A percentile compares a stretch with the other conserved stretches of the same genome.
Conservation (phyloP, 2,113 vertebrate genomes). For the Alosa alosa region DNA sequence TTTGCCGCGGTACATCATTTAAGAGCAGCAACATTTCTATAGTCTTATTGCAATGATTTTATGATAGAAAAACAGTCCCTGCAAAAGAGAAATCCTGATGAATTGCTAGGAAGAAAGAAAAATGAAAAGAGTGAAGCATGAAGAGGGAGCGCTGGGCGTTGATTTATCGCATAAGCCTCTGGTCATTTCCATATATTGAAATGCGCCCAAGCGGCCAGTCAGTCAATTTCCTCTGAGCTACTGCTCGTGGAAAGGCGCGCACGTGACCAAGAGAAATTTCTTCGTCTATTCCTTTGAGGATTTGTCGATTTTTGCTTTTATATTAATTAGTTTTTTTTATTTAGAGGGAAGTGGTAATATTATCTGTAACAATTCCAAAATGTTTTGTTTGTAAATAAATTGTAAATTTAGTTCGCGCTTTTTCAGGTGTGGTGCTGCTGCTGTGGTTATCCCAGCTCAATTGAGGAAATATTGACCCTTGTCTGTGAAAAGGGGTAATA, state of each 20-base stretch:
- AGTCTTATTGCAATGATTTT: background rate
- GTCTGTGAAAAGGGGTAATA: background rate
- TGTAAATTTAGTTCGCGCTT: background rate
- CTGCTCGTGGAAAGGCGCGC: slow-evolving; percentile 67
- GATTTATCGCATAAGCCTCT: slow-evolving; percentile 78
- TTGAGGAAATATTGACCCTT: background rate
- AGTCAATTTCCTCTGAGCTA: slow-evolving; percentile 75
- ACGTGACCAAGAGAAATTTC: slow-evolving; percentile 62
- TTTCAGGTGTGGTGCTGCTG: background rate
- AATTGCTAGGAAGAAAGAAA: slow-evolving; percentile 30
- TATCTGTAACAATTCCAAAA: background rate
- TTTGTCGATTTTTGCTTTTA: slow-evolving; percentile 24
- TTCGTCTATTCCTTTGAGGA: slow-evolving; percentile 41
- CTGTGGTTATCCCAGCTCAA: background rate
- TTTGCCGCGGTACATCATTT: background rate
- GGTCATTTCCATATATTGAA: slow-evolving; percentile 86
- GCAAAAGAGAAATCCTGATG: slow-evolving; percentile 50
- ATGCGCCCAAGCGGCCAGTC: slow-evolving; percentile 78
- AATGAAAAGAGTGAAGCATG: slow-evolving; percentile 65
- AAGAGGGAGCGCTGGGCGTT: slow-evolving; percentile 69
- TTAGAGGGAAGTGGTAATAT: background rate
- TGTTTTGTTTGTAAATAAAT: background rate
- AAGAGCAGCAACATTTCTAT: background rate
- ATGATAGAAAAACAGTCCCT: slow-evolving; percentile 28
- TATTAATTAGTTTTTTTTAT: slow-evolving; percentile 17